Evolutionary conservation across 2,888 invertebrate genomes (phyloP).

Genomic region (Synergus gifuensis): DNA sequence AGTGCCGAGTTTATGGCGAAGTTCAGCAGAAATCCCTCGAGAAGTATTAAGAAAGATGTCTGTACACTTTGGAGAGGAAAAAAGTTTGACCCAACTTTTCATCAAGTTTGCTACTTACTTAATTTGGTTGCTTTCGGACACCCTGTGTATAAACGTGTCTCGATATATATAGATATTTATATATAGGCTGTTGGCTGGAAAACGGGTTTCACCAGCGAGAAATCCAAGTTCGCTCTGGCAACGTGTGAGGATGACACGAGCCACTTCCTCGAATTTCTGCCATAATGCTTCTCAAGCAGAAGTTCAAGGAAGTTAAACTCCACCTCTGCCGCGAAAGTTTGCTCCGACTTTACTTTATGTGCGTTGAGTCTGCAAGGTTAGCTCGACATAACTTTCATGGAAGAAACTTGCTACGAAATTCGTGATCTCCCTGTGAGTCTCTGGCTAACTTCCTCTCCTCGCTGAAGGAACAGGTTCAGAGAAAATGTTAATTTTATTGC

Average conservation of each 20-base stretch:
- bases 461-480: not conserved
- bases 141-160: constrained; percentile 16
- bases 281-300: constrained; percentile 25
- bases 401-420: constrained; percentile 36
- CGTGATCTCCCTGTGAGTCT: constrained; percentile 25
- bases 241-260: constrained; percentile 31
- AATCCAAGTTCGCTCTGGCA: constrained; percentile 10
- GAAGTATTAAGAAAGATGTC: constrained; percentile 25
- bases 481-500: constrained; percentile 2
- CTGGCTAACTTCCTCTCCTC: constrained; percentile 16
- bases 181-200: not conserved
- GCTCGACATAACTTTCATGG: constrained; percentile 35
- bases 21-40: not conserved
- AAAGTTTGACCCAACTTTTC: constrained; percentile 5
- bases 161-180: not conserved
- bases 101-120: constrained; percentile 9
- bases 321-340: constrained; percentile 41
- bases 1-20: not conserved
- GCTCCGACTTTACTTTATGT: constrained; percentile 38
- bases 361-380: constrained; percentile 43
- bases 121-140: constrained; percentile 1
- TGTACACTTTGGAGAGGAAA: not conserved
- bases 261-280: constrained; percentile 26
- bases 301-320: constrained; percentile 32
- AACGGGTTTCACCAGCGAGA: not conserved